Evolutionary conservation across 2,113 vertebrate genomes (phyloP).

Genomic region (Oncorhynchus tshawytscha): DNA sequence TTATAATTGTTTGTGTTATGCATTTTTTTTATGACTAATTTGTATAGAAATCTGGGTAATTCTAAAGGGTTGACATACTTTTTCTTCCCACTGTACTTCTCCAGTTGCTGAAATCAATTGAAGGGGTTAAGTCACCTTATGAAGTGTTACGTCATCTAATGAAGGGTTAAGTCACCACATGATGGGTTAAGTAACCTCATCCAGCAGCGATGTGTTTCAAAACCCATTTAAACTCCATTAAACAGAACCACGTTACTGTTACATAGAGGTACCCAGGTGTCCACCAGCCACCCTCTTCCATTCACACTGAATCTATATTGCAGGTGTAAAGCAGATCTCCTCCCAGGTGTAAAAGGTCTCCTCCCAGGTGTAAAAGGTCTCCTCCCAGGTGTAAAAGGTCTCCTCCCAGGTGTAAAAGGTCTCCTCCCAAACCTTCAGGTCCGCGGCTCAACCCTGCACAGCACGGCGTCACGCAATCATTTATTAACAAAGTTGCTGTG

Average conservation of each 20-base stretch:
- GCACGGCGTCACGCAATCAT: constrained; percentile 47
- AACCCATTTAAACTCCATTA: neutral
- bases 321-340: constrained; percentile 65
- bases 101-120: no score
- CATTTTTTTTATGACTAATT: no score
- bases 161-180: no score
- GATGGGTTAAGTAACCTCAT: no score
- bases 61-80: no score
- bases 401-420: constrained; percentile 27
- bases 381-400: constrained; percentile 63
- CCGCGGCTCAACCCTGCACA: constrained; percentile 38
- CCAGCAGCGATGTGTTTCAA: no score
- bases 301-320: constrained; percentile 64
- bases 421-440: constrained; percentile 55
- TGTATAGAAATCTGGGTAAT: no score
- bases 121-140: no score
- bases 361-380: constrained; percentile 27
- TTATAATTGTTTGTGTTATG: no score
- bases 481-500: constrained; percentile 59
- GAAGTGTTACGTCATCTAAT: no score
- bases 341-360: constrained; percentile 12
- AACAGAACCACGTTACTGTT: neutral
- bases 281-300: neutral
- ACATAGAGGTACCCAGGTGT: neutral
- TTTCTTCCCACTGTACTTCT: no score